Percentiles rank a stretch among this genome's conserved stretches.
These are phyloP conservation scores for Aphaenogaster floridana DNA, from an alignment of 1,140 invertebrate species.

Conservation along the genomic window DNA sequence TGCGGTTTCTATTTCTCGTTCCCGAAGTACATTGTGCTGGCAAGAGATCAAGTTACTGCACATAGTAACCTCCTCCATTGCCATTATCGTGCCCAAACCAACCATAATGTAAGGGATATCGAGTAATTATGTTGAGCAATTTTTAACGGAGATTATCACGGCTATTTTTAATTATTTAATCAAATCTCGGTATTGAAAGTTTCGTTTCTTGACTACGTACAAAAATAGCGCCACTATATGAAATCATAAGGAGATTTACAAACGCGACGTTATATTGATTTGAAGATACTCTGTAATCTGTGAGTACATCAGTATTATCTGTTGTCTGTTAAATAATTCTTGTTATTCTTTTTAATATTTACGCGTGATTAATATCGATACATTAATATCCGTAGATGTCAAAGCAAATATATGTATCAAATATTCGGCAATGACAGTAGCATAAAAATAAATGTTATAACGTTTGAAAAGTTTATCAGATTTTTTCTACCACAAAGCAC, in stretches of 20 bases:
- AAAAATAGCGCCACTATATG: not conserved
- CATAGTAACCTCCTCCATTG: constrained; percentile 31
- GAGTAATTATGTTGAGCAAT: constrained; percentile 43
- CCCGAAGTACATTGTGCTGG: constrained; percentile 46
- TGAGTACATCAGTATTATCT: not conserved
- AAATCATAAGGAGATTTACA: not conserved
- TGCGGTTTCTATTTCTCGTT: constrained; percentile 58
- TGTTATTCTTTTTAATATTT: not conserved
- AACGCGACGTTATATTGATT: not conserved
- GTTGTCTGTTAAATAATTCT: not conserved
- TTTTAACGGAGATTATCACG: constrained; percentile 36
- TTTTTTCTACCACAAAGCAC: not conserved
- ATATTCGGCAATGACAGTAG: not conserved
- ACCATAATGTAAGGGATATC: constrained; percentile 27
- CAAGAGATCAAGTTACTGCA: constrained; percentile 59
- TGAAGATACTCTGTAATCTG: not conserved
- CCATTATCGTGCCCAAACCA: constrained; percentile 38
- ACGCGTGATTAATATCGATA: not conserved
- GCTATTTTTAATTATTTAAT: constrained; percentile 21
- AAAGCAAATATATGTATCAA: not conserved
- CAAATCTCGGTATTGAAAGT: not conserved
- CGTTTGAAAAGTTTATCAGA: constrained; percentile 9
- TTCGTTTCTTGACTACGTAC: not conserved
- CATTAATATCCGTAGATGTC: not conserved
- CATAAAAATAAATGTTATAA: constrained; percentile 38